These are phyloP conservation scores for Drosophila biarmipes DNA, from an alignment of 1,140 invertebrate species.

Conservation along the genomic window DNA sequence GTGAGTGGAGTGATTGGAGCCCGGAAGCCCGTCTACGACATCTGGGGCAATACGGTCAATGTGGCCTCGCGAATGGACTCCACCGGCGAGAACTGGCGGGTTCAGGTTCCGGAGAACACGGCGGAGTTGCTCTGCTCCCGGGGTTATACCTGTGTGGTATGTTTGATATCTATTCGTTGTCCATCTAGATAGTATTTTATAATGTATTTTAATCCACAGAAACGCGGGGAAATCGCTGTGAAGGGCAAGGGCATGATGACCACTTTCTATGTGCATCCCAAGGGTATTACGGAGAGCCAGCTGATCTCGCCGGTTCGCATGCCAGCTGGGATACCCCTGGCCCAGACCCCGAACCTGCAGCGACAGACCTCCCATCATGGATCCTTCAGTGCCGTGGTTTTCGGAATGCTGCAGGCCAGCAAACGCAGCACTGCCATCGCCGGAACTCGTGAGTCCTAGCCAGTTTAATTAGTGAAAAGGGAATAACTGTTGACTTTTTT, in stretches of 20 bases:
- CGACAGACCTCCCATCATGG: constrained; percentile 90
- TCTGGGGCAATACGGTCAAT: constrained; percentile 99
- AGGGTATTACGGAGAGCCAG: constrained; percentile 85
- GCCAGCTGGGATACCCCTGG: constrained; percentile 74
- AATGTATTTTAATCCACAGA: constrained; percentile 76
- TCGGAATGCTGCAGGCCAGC: constrained; percentile 92
- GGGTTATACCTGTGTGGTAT: constrained; percentile 81
- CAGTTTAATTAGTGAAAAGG: no score
- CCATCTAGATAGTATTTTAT: neutral
- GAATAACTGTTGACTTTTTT: neutral
- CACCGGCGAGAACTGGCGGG: constrained; percentile 93
- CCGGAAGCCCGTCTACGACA: constrained; percentile 98
- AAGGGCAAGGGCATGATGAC: constrained; percentile 98
- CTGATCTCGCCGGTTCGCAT: constrained; percentile 76
- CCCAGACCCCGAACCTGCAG: constrained; percentile 85
- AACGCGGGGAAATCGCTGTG: constrained; percentile 93
- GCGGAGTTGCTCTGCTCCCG: constrained; percentile 86
- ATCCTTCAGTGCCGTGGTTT: constrained; percentile 93
- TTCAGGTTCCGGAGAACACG: constrained; percentile 94
- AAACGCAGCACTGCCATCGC: constrained; percentile 87
- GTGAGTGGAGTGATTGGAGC: constrained; percentile 99
- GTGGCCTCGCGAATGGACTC: constrained; percentile 97
- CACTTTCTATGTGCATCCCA: constrained; percentile 94
- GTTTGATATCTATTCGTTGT: neutral
- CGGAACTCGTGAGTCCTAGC: constrained; percentile 83